Evolutionary conservation across 2,888 invertebrate genomes (phyloP).

Genomic region (Amiota minor): DNA sequence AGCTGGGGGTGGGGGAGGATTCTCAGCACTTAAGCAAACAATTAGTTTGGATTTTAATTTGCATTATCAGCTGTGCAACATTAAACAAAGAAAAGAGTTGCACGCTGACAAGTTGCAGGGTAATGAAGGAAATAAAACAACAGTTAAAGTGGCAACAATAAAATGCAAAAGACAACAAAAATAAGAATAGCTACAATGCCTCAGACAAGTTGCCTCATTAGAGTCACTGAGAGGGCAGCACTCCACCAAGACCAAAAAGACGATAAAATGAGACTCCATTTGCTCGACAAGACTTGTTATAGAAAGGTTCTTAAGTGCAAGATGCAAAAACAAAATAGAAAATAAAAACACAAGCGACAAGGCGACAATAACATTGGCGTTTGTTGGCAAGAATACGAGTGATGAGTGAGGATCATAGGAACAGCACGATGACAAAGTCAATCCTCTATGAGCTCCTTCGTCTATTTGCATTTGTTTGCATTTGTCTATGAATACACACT

Average conservation of each 20-base stretch:
- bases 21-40: constrained; percentile 30
- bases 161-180: neutral
- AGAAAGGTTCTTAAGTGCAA: neutral
- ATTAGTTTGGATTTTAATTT: constrained; percentile 36
- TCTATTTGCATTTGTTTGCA: neutral
- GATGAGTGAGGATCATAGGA: neutral
- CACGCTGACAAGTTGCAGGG: neutral
- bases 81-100: neutral
- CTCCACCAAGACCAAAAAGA: constrained; percentile 2
- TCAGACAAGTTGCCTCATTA: constrained; percentile 52
- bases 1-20: neutral
- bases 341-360: constrained; percentile 14
- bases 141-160: constrained; percentile 1
- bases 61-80: constrained; percentile 37
- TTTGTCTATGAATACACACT: neutral
- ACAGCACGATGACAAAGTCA: neutral
- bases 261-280: neutral
- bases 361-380: neutral
- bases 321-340: constrained; percentile 20
- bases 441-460: neutral
- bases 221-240: constrained; percentile 19
- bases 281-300: too few species aligned
- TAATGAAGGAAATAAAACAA: neutral
- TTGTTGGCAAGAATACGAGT: neutral
- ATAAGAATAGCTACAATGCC: neutral